Evolutionary conservation across 2,797 vertebrate genomes (phyloP).

Genomic region (Manis javanica): DNA sequence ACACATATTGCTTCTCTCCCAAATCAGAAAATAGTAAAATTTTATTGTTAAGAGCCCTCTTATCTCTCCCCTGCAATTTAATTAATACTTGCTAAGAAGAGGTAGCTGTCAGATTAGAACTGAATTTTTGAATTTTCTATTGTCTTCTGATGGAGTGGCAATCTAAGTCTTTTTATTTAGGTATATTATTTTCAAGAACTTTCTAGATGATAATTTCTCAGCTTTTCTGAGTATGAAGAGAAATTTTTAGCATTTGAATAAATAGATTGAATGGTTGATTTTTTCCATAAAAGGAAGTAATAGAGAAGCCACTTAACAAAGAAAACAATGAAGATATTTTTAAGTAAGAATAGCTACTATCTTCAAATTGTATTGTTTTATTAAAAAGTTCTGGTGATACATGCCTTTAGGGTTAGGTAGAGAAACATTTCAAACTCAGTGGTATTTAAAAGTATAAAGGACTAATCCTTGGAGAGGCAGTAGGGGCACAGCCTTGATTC

Average conservation of each 20-base stretch:
- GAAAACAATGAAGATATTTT: slow-evolving; percentile 57
- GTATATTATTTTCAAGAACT: slow-evolving; percentile 82
- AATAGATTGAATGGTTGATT: slow-evolving; percentile 68
- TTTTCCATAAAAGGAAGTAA: slow-evolving; percentile 73
- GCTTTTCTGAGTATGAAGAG: slow-evolving; percentile 73
- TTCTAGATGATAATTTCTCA: slow-evolving; percentile 81
- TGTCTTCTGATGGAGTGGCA: slow-evolving; percentile 82
- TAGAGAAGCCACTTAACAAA: slow-evolving; percentile 52
- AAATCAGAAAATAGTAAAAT: slow-evolving; percentile 73
- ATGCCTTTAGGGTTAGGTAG: background rate
- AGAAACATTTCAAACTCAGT: background rate
- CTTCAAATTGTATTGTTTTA: slow-evolving; percentile 39
- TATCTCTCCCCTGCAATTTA: slow-evolving; percentile 76
- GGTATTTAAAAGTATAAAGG: background rate
- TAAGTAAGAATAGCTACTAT: slow-evolving; percentile 50
- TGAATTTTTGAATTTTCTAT: slow-evolving; percentile 79
- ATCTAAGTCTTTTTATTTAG: slow-evolving; percentile 79
- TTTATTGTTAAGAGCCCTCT: slow-evolving; percentile 73
- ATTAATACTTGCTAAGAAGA: slow-evolving; percentile 76
- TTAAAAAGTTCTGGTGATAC: background rate
- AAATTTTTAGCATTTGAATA: slow-evolving; percentile 78
- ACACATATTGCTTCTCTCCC: slow-evolving; percentile 69
- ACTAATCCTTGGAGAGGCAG: background rate
- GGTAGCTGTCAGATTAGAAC: slow-evolving; percentile 79
- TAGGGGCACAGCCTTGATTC: background rate